Evolutionary conservation across 1,140 invertebrate species (phyloP).

Genomic region (Aphidius gifuensis): DNA sequence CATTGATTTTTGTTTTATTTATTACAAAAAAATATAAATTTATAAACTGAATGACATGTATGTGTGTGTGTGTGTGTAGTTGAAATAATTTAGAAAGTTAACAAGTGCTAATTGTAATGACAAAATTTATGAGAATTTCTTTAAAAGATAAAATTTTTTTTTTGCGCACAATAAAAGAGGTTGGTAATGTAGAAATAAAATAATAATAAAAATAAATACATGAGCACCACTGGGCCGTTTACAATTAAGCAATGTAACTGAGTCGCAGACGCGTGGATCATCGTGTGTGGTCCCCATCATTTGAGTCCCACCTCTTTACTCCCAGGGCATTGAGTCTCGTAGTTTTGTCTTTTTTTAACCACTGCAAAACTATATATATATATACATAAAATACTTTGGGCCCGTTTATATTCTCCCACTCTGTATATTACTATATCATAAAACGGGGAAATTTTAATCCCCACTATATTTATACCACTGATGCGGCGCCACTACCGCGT

Average conservation of each 20-base stretch:
- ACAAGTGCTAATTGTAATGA: too few species aligned
- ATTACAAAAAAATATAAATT: too few species aligned
- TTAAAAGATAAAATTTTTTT: neutral
- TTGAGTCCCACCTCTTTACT: constrained; percentile 48
- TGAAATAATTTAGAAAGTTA: too few species aligned
- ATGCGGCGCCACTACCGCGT: constrained; percentile 20
- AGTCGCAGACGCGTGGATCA: constrained; percentile 55
- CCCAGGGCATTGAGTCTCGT: constrained; percentile 27
- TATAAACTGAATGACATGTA: too few species aligned
- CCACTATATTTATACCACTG: too few species aligned
- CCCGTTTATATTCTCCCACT: constrained; percentile 20
- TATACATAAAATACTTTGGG: constrained; percentile 24
- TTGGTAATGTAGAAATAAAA: neutral
- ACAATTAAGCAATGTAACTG: constrained; percentile 58
- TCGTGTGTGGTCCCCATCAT: constrained; percentile 53
- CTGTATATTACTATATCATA: constrained; percentile 20
- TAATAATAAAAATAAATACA: neutral
- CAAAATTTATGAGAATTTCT: neutral
- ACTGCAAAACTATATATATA: constrained; percentile 9
- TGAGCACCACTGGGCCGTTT: constrained; percentile 53
- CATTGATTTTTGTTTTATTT: too few species aligned
- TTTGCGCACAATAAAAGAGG: neutral
- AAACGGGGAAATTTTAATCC: too few species aligned
- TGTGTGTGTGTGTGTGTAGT: too few species aligned
- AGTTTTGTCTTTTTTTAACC: constrained; percentile 31